Percentiles rank a stretch among this genome's conserved stretches.
Conservation (phyloP, 1,140 invertebrate genomes). For the Catajapyx aquilonaris region DNA sequence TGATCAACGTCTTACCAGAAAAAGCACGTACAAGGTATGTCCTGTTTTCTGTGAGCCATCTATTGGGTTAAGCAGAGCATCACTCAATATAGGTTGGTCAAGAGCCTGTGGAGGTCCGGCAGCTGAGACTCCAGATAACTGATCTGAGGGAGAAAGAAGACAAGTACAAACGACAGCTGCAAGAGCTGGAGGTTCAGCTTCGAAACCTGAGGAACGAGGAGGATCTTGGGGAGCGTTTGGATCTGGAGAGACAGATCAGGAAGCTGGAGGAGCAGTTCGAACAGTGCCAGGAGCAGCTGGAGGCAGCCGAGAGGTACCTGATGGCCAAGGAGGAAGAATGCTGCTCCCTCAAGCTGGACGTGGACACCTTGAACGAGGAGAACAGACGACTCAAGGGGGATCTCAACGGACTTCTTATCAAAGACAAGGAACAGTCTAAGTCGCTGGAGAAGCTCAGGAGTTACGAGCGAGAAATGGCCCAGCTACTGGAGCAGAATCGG, state of each 20-base stretch:
- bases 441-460: too few species aligned
- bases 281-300: conserved; percentile 8
- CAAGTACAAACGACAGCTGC: conserved; percentile 12
- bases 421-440: conserved; percentile 12
- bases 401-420: conserved; percentile 13
- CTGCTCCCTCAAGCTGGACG: conserved; percentile 15
- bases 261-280: conserved; percentile 14
- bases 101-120: conserved; percentile 8
- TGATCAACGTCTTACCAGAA: conserved; percentile 10
- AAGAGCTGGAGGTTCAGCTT: conserved; percentile 13
- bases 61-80: too few species aligned
- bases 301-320: conserved; percentile 13
- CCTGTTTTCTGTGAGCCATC: too few species aligned
- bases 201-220: conserved; percentile 8
- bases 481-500: conserved; percentile 15
- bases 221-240: conserved; percentile 8
- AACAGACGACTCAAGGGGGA: conserved; percentile 16
- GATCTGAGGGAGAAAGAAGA: conserved; percentile 14
- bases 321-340: conserved; percentile 15
- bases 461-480: too few species aligned
- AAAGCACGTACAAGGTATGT: conserved; percentile 14
- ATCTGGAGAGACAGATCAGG: conserved; percentile 10
- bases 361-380: conserved; percentile 18
- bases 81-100: conserved; percentile 5
- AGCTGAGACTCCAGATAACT: conserved; percentile 10